Percentiles rank a stretch among this genome's conserved stretches.
Evolutionary conservation across 2,113 vertebrate species (phyloP).

Genomic region (Apus apus): DNA sequence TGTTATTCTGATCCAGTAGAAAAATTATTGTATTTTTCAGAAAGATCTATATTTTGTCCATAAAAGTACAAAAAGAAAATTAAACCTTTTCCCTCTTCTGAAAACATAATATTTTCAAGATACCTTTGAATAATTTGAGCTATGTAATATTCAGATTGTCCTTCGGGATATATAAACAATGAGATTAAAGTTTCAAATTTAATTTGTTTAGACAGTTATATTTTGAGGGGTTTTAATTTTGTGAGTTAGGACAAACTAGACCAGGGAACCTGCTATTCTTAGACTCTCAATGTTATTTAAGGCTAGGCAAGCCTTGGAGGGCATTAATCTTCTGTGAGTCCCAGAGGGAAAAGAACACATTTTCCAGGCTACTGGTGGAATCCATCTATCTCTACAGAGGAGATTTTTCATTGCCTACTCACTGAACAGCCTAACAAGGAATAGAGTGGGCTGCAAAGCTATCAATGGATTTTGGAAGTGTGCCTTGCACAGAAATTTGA

Average conservation of each 20-base stretch:
- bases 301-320: constrained; percentile 16
- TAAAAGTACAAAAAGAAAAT: not conserved
- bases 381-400: constrained; percentile 56
- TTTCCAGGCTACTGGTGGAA: constrained; percentile 63
- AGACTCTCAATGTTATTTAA: constrained; percentile 48
- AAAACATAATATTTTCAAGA: not conserved
- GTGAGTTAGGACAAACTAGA: not conserved
- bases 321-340: constrained; percentile 52
- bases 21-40: not conserved
- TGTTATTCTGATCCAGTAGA: not conserved
- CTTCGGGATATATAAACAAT: not conserved
- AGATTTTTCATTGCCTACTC: constrained; percentile 63
- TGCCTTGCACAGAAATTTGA: constrained; percentile 46
- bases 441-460: constrained; percentile 28
- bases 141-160: not conserved
- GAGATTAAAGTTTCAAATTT: not conserved
- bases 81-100: not conserved
- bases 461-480: constrained; percentile 39
- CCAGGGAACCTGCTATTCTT: not conserved
- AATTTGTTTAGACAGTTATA: not conserved
- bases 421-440: constrained; percentile 51
- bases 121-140: not conserved
- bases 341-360: constrained; percentile 42
- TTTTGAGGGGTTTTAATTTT: constrained; percentile 3
- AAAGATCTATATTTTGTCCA: not conserved